phyloP scores from a whole-genome alignment of 1,140 invertebrate genomes.

The Portunus trituberculatus region DNA sequence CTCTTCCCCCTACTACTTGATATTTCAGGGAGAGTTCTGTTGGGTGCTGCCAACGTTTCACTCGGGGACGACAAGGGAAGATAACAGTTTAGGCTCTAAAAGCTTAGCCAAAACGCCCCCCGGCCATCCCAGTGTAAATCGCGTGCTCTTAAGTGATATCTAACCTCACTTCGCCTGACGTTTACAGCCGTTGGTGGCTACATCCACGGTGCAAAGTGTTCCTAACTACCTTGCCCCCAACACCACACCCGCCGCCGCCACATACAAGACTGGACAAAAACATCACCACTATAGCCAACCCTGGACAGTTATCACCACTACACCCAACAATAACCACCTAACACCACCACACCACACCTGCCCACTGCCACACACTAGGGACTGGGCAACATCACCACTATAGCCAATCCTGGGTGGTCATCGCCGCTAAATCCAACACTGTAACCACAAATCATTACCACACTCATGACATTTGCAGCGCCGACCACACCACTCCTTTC shows the following conservation, averaged over 20 bases:
- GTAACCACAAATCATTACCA: neutral
- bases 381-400: neutral
- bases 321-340: neutral
- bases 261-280: neutral
- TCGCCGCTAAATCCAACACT: neutral
- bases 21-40: conserved; percentile 21
- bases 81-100: conserved; percentile 14
- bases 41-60: neutral
- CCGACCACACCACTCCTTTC: neutral
- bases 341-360: neutral
- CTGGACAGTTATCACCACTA: conserved; percentile 17
- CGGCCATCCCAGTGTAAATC: neutral
- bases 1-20: neutral
- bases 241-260: no score
- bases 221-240: neutral
- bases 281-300: conserved; percentile 5
- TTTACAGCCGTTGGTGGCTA: neutral
- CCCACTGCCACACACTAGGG: no score
- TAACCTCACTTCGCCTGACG: conserved; percentile 7
- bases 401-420: neutral
- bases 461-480: neutral
- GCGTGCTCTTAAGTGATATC: neutral
- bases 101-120: conserved; percentile 18
- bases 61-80: conserved; percentile 16
- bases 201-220: neutral